These are phyloP conservation scores for Nemotelus nigrinus DNA, from an alignment of 2,888 invertebrate genomes.

Conservation along the genomic window DNA sequence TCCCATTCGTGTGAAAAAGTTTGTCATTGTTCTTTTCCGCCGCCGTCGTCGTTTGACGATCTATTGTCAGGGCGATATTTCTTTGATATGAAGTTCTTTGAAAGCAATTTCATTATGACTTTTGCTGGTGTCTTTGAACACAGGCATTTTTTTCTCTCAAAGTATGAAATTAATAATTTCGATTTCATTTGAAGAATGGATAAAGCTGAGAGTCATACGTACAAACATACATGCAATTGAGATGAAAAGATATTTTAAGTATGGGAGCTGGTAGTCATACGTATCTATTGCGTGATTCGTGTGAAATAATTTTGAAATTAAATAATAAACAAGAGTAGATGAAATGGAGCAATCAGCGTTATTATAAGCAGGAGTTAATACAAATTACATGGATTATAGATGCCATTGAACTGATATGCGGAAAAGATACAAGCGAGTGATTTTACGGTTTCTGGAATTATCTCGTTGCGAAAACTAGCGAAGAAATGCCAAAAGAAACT, in stretches of 20 bases:
- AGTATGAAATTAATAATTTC: constrained; percentile 39
- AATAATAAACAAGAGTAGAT: neutral
- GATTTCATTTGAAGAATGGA: constrained; percentile 35
- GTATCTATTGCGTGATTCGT: constrained; percentile 3
- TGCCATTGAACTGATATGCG: neutral
- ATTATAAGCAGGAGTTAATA: too few relatives aligned
- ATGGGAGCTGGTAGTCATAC: neutral
- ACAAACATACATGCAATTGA: too few relatives aligned
- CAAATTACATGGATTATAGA: neutral
- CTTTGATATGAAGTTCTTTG: constrained; percentile 4
- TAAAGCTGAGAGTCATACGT: neutral
- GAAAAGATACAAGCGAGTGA: neutral
- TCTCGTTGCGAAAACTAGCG: too few relatives aligned
- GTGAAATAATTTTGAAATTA: constrained; percentile 28
- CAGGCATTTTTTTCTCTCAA: constrained; percentile 21
- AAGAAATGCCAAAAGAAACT: too few relatives aligned
- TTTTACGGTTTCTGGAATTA: too few relatives aligned
- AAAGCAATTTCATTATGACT: constrained; percentile 1
- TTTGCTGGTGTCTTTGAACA: neutral
- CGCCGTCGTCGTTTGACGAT: neutral
- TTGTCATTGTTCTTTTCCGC: constrained; percentile 40
- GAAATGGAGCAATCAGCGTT: too few relatives aligned
- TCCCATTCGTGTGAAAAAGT: constrained; percentile 35
- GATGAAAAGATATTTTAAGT: neutral
- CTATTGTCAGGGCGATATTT: constrained; percentile 16